Conservation (phyloP, 2,113 vertebrate genomes). For the Pelvicachromis taeniatus region DNA sequence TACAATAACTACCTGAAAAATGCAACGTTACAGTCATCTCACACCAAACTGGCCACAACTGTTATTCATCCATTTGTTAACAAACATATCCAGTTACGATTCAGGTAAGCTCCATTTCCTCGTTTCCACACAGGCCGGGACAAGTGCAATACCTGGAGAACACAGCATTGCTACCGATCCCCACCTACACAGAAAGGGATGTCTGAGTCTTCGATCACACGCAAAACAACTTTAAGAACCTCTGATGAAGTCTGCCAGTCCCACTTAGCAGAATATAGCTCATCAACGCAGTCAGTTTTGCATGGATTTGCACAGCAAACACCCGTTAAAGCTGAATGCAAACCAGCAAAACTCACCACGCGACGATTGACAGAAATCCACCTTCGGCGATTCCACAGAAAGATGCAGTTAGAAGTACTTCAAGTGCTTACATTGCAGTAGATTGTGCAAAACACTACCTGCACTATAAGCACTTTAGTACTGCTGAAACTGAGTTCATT, state of each 20-base stretch:
- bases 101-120: constrained; percentile 74
- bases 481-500: constrained; percentile 77
- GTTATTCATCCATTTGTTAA: not conserved
- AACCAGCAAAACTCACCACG: constrained; percentile 99
- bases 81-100: not conserved
- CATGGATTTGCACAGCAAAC: constrained; percentile 99
- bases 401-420: constrained; percentile 88
- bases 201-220: not conserved
- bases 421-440: constrained; percentile 99
- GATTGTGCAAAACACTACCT: constrained; percentile 93
- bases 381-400: not conserved
- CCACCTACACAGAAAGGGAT: constrained; percentile 96
- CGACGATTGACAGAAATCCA: constrained; percentile 52
- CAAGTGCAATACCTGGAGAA: constrained; percentile 98
- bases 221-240: not conserved
- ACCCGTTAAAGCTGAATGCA: constrained; percentile 90
- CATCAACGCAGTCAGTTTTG: constrained; percentile 97
- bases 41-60: not conserved
- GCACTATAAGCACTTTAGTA: constrained; percentile 99
- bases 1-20: not conserved
- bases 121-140: constrained; percentile 98
- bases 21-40: not conserved
- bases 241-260: not conserved
- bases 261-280: not conserved
- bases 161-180: constrained; percentile 98